A percentile compares a stretch with the other conserved stretches of the same genome.
Conservation (phyloP, 2,888 invertebrate species). For the Andrena dorsata region DNA sequence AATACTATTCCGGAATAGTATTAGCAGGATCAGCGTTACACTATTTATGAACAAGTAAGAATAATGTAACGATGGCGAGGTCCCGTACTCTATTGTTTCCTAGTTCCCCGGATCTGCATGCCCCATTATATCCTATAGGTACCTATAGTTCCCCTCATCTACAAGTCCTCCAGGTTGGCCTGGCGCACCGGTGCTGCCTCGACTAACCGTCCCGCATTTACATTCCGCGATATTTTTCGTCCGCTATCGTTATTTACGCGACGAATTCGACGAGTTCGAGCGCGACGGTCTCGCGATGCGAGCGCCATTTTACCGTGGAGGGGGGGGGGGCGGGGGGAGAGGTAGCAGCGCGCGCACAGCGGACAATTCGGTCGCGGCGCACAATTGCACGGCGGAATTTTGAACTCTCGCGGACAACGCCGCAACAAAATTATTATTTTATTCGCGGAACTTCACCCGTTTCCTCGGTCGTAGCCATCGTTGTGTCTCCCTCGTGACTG, state of each 20-base stretch:
- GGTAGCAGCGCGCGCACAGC: neutral
- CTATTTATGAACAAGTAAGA: conserved; percentile 26
- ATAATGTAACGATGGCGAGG: neutral
- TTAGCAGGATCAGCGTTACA: neutral
- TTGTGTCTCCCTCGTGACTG: conserved; percentile 64
- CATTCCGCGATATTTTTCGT: conserved; percentile 13
- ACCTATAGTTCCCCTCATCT: neutral
- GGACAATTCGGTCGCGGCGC: neutral
- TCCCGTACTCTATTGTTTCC: neutral
- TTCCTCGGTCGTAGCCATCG: conserved; percentile 65
- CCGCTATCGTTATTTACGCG: conserved; percentile 18
- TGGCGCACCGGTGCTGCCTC: neutral
- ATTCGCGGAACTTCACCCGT: conserved; percentile 57
- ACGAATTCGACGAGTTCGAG: conserved; percentile 7
- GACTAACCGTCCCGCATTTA: conserved; percentile 2
- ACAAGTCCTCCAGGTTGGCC: conserved; percentile 9
- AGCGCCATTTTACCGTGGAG: neutral
- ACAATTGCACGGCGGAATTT: conserved; percentile 34
- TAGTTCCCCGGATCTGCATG: neutral
- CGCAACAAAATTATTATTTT: conserved; percentile 64
- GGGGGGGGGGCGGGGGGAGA: neutral
- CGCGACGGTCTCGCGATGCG: neutral
- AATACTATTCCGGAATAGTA: neutral
- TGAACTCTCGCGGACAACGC: conserved; percentile 28
- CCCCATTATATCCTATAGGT: neutral